Evolutionary conservation across 2,797 vertebrate genomes (phyloP).

Genomic region (Odontamblyopus lacepedii): DNA sequence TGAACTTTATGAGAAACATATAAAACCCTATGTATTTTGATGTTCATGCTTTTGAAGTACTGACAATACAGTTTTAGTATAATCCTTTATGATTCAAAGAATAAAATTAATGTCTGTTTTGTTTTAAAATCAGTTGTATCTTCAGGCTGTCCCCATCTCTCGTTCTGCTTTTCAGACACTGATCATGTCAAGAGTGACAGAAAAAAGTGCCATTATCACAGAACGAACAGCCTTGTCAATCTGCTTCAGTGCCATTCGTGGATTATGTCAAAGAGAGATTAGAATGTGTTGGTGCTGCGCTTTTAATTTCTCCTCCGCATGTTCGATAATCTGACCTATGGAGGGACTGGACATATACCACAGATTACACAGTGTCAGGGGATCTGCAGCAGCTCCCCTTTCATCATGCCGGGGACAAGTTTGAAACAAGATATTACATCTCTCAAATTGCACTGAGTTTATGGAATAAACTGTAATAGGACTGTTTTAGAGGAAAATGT

Average conservation of each 20-base stretch:
- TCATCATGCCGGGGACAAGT: neutral
- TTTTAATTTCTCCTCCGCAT: slow-evolving; percentile 59
- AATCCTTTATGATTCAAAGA: slow-evolving; percentile 30
- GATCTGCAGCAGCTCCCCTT: slow-evolving; percentile 18
- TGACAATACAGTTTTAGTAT: slow-evolving; percentile 29
- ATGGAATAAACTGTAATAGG: neutral
- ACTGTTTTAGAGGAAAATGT: neutral
- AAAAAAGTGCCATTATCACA: slow-evolving; percentile 18
- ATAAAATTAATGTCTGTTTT: slow-evolving; percentile 18
- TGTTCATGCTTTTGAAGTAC: slow-evolving; percentile 11
- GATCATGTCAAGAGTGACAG: slow-evolving; percentile 54
- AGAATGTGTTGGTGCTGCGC: slow-evolving; percentile 48
- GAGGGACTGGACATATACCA: slow-evolving; percentile 32
- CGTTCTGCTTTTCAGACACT: slow-evolving; percentile 6
- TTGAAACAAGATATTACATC: slow-evolving; percentile 12
- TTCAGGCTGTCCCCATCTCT: too few species aligned
- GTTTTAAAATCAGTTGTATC: neutral
- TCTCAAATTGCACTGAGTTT: neutral
- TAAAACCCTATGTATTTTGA: neutral
- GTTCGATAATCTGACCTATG: slow-evolving; percentile 49
- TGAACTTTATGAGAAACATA: too few species aligned
- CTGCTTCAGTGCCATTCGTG: slow-evolving; percentile 43
- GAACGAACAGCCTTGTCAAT: slow-evolving; percentile 34
- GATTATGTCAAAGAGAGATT: slow-evolving; percentile 61
- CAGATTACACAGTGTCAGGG: slow-evolving; percentile 39